Conservation (phyloP, 2,888 invertebrate genomes). For the Electrophaes corylata region DNA sequence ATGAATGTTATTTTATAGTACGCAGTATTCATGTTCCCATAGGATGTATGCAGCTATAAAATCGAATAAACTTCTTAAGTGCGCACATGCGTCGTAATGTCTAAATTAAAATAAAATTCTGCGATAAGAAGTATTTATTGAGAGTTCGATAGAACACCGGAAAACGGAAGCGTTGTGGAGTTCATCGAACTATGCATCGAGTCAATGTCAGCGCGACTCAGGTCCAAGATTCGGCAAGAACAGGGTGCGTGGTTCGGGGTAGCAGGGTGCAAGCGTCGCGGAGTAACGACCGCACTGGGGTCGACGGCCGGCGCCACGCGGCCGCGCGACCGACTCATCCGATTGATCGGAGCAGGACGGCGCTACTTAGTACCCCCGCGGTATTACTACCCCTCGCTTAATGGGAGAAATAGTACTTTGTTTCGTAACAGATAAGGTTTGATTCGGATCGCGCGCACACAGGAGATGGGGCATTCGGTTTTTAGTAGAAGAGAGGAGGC, state of each 20-base stretch:
- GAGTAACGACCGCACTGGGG: conserved; percentile 80
- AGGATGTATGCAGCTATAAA: conserved; percentile 30
- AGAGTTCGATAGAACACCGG: conserved; percentile 63
- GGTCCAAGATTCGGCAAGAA: conserved; percentile 78
- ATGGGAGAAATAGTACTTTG: conserved; percentile 69
- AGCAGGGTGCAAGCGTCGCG: conserved; percentile 78
- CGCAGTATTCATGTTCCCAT: conserved; percentile 1
- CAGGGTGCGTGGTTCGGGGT: conserved; percentile 72
- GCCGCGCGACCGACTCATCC: conserved; percentile 73
- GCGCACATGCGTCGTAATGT: conserved; percentile 32
- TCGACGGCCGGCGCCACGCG: conserved; percentile 81
- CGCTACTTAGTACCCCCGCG: conserved; percentile 70
- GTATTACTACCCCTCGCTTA: conserved; percentile 68
- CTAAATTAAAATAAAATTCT: conserved; percentile 45
- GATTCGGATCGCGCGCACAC: conserved; percentile 54
- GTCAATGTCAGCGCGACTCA: conserved; percentile 78
- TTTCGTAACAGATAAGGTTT: conserved; percentile 63
- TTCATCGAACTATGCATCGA: conserved; percentile 70
- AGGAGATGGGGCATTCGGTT: conserved; percentile 52
- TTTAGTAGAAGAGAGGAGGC: conserved; percentile 43
- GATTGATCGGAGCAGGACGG: conserved; percentile 81
- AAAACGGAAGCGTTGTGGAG: conserved; percentile 70
- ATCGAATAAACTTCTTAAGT: conserved; percentile 41
- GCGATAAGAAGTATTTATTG: conserved; percentile 44
- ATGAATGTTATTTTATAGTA: conserved; percentile 1